Conservation (phyloP, 2,113 vertebrate species). For the Nothocercus julius region DNA sequence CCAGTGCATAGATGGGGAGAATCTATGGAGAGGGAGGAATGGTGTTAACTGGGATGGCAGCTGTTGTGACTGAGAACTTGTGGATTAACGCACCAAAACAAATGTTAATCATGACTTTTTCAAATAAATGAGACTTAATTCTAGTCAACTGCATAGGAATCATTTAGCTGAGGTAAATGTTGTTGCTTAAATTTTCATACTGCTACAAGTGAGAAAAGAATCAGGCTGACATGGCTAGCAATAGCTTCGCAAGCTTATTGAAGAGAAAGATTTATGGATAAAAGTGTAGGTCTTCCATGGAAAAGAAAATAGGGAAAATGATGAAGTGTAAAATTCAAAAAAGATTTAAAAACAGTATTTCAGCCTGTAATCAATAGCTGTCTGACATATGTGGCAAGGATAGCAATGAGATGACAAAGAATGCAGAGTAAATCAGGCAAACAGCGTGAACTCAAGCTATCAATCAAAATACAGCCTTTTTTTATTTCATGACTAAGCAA, state of each 20-base stretch:
- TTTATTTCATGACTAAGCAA: slow-evolving; percentile 29
- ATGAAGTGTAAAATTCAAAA: neutral
- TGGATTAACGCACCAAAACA: neutral
- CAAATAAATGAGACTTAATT: neutral
- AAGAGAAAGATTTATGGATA: neutral
- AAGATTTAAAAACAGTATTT: neutral
- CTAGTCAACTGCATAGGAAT: neutral
- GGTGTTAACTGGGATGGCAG: neutral
- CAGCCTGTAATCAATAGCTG: neutral
- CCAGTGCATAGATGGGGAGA: neutral
- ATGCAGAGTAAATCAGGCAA: neutral
- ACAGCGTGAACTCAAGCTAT: neutral
- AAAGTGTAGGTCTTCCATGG: neutral
- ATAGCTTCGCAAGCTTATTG: neutral
- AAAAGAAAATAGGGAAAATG: neutral
- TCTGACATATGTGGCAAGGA: slow-evolving; percentile 16
- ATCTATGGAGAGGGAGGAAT: too few relatives aligned
- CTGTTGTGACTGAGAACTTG: neutral
- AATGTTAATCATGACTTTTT: neutral
- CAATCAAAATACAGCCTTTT: slow-evolving; percentile 15
- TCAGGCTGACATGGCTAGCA: neutral
- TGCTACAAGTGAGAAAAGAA: neutral
- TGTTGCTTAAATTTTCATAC: neutral
- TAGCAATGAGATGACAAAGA: slow-evolving; percentile 13
- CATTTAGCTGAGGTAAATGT: neutral